phyloP scores from a whole-genome alignment of 2,797 vertebrate species.

The Spheniscus humboldti region DNA sequence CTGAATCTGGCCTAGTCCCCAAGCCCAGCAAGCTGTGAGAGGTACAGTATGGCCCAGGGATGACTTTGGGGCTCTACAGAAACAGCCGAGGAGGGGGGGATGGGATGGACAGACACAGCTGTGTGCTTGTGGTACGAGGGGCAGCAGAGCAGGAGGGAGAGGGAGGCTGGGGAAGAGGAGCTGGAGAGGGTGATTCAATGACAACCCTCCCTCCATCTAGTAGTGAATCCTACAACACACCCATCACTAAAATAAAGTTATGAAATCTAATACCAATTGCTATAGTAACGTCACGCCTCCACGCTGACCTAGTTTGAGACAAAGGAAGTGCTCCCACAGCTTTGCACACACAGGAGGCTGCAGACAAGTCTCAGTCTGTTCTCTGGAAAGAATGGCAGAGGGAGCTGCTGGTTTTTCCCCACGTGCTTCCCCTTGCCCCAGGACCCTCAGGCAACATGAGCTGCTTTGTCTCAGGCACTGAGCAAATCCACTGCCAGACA shows the following conservation, averaged over 20 bases:
- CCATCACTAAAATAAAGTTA: neutral
- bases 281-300: conserved; percentile 49
- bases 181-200: neutral
- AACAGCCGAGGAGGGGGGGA: too few relatives aligned
- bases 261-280: conserved; percentile 40
- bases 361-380: neutral
- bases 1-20: conserved; percentile 27
- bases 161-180: neutral
- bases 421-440: neutral
- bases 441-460: neutral
- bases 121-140: fast-evolving
- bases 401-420: neutral
- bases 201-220: neutral
- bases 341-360: neutral
- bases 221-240: neutral
- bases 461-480: neutral
- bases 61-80: neutral
- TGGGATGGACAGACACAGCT: fast-evolving
- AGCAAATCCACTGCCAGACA: neutral
- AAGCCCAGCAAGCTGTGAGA: conserved; percentile 8
- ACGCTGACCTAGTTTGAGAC: conserved; percentile 55
- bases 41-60: neutral
- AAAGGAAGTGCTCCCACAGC: neutral
- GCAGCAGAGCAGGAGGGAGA: neutral
- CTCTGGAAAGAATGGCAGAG: neutral